phyloP scores from a whole-genome alignment of 2,113 vertebrate genomes.

The Euleptes europaea region DNA sequence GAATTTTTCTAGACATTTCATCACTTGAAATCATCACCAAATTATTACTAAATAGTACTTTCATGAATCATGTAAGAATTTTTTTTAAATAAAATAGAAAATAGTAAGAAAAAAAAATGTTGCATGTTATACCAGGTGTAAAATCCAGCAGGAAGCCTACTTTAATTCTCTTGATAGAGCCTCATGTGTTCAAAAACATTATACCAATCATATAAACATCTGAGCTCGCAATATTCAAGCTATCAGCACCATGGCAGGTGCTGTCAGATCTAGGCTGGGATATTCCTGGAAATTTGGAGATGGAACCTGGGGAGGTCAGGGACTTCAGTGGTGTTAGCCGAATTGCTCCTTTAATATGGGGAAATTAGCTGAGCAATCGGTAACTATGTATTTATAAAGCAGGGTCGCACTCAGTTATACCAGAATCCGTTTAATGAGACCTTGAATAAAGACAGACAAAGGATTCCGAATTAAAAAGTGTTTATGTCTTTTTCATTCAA shows the following conservation, averaged over 20 bases:
- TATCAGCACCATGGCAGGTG: not conserved
- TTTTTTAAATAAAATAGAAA: constrained; percentile 12
- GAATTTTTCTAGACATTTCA: not conserved
- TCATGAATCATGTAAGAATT: not conserved
- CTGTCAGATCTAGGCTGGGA: too few relatives aligned
- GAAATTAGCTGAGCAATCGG: too few relatives aligned
- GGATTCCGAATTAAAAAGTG: too few relatives aligned
- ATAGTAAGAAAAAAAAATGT: not conserved
- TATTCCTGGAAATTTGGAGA: not conserved
- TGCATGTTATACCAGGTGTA: not conserved
- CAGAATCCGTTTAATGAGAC: too few relatives aligned
- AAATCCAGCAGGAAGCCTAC: not conserved
- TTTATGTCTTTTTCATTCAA: too few relatives aligned
- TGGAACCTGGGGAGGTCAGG: not conserved
- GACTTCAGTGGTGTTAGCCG: too few relatives aligned
- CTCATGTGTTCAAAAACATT: constrained; percentile 2
- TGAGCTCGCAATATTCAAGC: not conserved
- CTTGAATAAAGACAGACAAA: too few relatives aligned
- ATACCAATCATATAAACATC: not conserved
- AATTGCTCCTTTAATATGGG: too few relatives aligned
- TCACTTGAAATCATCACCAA: constrained; percentile 26
- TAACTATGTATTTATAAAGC: too few relatives aligned
- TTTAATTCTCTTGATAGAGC: not conserved
- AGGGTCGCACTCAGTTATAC: too few relatives aligned
- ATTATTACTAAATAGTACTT: not conserved